phyloP scores from a whole-genome alignment of 2,888 invertebrate genomes.

The Uropetala carovei region DNA sequence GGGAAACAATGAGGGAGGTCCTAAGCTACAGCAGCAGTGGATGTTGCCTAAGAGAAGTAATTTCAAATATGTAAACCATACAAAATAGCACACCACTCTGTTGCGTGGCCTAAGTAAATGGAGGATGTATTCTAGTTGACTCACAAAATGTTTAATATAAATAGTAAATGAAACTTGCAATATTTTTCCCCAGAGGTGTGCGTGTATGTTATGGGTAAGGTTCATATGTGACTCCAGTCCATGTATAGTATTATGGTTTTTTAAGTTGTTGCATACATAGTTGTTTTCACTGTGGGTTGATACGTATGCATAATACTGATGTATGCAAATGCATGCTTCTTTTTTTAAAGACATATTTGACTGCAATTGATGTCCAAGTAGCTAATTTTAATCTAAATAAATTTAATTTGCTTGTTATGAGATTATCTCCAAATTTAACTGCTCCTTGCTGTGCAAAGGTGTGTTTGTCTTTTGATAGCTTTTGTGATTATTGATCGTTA shows the following conservation, averaged over 20 bases:
- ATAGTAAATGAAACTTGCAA: background rate
- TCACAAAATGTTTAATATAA: slow-evolving; percentile 53
- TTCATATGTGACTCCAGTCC: background rate
- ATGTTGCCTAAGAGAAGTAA: slow-evolving; percentile 77
- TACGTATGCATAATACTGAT: background rate
- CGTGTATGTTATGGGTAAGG: slow-evolving; percentile 47
- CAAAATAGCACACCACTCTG: slow-evolving; percentile 60
- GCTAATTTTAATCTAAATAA: background rate
- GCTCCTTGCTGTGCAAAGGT: background rate
- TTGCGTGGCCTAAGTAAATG: slow-evolving; percentile 56
- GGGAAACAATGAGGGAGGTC: slow-evolving; percentile 79
- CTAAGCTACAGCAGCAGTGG: slow-evolving; percentile 76
- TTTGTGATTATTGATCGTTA: background rate
- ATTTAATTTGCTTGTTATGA: background rate
- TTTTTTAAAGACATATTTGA: background rate
- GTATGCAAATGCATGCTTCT: background rate
- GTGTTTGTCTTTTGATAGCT: background rate
- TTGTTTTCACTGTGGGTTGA: background rate
- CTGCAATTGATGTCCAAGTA: background rate
- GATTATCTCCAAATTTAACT: background rate
- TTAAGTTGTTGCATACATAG: background rate
- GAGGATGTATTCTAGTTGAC: slow-evolving; percentile 53
- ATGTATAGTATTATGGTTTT: background rate
- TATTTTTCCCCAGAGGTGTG: slow-evolving; percentile 38
- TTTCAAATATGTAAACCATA: slow-evolving; percentile 70